Evolutionary conservation across 2,888 invertebrate genomes (phyloP), one percentile per base, ranked within the genome.

Genomic region (Cantharis lateralis): DNA sequence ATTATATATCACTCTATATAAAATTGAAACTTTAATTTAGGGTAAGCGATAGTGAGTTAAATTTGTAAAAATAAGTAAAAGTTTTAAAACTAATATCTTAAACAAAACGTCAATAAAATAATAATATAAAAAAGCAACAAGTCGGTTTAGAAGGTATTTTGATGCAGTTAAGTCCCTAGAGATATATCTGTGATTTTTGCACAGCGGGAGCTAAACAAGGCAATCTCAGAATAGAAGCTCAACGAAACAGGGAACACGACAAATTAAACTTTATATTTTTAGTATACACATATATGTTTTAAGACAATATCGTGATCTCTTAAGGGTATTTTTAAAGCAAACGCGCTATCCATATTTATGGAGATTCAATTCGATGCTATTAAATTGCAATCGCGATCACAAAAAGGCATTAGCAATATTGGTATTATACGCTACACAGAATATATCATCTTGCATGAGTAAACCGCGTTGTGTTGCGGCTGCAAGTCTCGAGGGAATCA

Each of bases 361-460:
- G 81, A 80, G 80, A 79, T 75, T 81, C 80, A 81, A 84, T 83
- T 83, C 82, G 80, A 83, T 82, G 79, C 82, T 76, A 77, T 81
- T 76, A 72, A 72, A 76, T 76, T 68, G 63, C 70, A 72, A 79
- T 80, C 81, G 80, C 80, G 82, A 84, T 83, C 82, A 83, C 80
- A 80, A 82, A 82, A 81, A 82, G 81, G 82, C 83, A 83, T 84
- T 84, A 83, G 80, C 83, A 79, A 76, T 80, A 81, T 82, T 82
- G 82, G 82, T 82, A 82, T 82, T 84, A 80, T 81, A 80, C 81
- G 81, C 81, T 81, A 81, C 82, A 82, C 81, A 80, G 84, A 83
- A 84, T 84, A 84, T 83, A 84, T 83, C 84, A 84, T 83, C 83
- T 80, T 84, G 84, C 84, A 84, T 84, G 83, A 84, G 83, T 84